Evolutionary conservation across 1,140 invertebrate genomes (phyloP), one percentile per base, ranked within the genome.

Genomic region (Condylostylus longicornis): DNA sequence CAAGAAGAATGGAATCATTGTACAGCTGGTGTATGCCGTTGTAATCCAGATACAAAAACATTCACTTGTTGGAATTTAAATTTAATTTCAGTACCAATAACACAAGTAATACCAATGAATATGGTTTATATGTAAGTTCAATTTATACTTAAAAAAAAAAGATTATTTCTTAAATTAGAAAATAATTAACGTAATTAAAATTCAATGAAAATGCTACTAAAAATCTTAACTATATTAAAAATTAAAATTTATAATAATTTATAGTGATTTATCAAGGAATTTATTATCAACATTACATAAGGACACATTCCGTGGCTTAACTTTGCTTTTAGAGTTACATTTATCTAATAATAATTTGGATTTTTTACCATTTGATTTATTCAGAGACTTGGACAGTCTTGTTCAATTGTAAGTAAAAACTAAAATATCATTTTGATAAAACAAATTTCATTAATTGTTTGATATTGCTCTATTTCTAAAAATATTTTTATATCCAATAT

Each of bases 261-360:
- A 41, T 52, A 84, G 81, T 38, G 81, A 85, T 50, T 59, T 86
- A 12, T 79, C 78, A 0, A 72, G 75, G 5, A 86, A 85, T 50
- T 64, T 68, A 22, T 53, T 86, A 14, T 70, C 69, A 8, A 77
- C 77, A 0, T 59, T 86, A 13, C 77, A 83, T 53, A 79, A 78
- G 52, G 73, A 77, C 39, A 72, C 77, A 0, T 84, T 85, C 49
- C 67, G 70, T 35, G 72, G 71, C 4, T 63, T 86, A 52, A 67
- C 66, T 0, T 66, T 74, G 18, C 59, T 86, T 5, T 68, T 64
- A 4, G 74, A 83, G 52, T 59, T 86, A 57, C 82, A 87, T 53
- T 59, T 86, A 41, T 82, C 79, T 37, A 75, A 81, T 49, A 88
- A 88, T 53, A 60, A 71, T 32, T 67, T 87, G 4, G 79, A 86